phyloP scores from a whole-genome alignment of 1,140 invertebrate species.

The Drosophila sproati region DNA sequence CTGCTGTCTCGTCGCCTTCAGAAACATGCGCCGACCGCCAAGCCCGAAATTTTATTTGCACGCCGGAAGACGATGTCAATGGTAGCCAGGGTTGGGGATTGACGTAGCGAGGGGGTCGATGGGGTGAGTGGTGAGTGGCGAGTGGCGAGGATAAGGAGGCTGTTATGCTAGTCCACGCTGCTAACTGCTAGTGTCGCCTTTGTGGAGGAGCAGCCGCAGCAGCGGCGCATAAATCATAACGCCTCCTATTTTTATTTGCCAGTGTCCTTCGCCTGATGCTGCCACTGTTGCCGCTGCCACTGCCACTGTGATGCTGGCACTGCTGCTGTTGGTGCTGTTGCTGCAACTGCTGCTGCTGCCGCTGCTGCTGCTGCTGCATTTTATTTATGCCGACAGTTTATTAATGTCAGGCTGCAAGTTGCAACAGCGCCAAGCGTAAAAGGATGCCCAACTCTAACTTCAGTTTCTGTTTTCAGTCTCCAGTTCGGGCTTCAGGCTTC shows the following conservation, averaged over 20 bases:
- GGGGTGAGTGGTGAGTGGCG: no score
- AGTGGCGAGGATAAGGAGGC: neutral
- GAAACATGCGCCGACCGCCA: slow-evolving; percentile 70
- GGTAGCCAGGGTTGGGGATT: neutral
- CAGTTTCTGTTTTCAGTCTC: slow-evolving; percentile 2
- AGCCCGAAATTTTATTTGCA: slow-evolving; percentile 61
- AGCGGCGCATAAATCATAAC: slow-evolving; percentile 71
- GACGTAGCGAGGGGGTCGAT: no score
- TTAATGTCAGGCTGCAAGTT: slow-evolving; percentile 62
- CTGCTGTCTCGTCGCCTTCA: slow-evolving; percentile 80
- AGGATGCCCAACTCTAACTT: slow-evolving; percentile 24
- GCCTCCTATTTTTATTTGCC: slow-evolving; percentile 49
- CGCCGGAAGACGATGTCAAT: slow-evolving; percentile 42
- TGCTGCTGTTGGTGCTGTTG: neutral
- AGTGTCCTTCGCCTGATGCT: slow-evolving; percentile 24
- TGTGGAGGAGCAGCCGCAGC: slow-evolving; percentile 12
- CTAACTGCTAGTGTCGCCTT: slow-evolving; percentile 27
- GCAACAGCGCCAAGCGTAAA: slow-evolving; percentile 26
- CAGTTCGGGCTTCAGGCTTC: slow-evolving; percentile 4
- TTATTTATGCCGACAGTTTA: slow-evolving; percentile 82
- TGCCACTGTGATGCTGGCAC: neutral
- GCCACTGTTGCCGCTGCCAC: neutral
- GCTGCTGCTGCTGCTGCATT: slow-evolving; percentile 53
- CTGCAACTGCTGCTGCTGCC: neutral
- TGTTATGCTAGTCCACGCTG: neutral